These are phyloP conservation scores for Cranoglanis bouderius DNA, from an alignment of 2,113 vertebrate genomes.

Conservation along the genomic window DNA sequence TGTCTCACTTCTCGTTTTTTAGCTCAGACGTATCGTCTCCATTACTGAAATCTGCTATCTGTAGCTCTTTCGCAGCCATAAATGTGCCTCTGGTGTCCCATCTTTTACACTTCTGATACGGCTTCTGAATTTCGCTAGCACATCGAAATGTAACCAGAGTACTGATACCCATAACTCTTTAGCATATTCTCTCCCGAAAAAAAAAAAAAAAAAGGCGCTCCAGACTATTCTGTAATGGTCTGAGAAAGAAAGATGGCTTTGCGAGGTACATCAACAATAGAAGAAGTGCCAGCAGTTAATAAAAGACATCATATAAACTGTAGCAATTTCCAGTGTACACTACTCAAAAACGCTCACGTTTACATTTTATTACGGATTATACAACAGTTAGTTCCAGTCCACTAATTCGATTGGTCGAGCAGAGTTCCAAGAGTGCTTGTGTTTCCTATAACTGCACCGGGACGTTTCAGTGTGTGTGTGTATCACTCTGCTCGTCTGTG, in stretches of 20 bases:
- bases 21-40: conserved; percentile 11
- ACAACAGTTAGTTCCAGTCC: not conserved
- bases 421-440: not conserved
- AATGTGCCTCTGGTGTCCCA: conserved; percentile 20
- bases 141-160: not conserved
- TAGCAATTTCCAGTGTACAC: not conserved
- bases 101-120: conserved; percentile 6
- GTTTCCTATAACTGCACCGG: no score
- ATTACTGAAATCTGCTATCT: conserved; percentile 40
- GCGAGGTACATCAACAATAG: not conserved
- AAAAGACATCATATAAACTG: not conserved
- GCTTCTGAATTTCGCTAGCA: not conserved
- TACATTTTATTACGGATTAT: no score
- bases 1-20: not conserved
- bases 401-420: not conserved
- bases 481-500: no score
- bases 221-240: not conserved
- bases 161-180: not conserved
- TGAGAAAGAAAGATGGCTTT: not conserved
- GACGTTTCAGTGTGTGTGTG: no score
- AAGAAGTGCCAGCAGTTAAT: not conserved
- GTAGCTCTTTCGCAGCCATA: conserved; percentile 21
- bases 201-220: not conserved
- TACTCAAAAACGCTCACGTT: not conserved
- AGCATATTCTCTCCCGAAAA: not conserved